phyloP scores from a whole-genome alignment of 2,888 invertebrate species.

The Augochlorella aurata region DNA sequence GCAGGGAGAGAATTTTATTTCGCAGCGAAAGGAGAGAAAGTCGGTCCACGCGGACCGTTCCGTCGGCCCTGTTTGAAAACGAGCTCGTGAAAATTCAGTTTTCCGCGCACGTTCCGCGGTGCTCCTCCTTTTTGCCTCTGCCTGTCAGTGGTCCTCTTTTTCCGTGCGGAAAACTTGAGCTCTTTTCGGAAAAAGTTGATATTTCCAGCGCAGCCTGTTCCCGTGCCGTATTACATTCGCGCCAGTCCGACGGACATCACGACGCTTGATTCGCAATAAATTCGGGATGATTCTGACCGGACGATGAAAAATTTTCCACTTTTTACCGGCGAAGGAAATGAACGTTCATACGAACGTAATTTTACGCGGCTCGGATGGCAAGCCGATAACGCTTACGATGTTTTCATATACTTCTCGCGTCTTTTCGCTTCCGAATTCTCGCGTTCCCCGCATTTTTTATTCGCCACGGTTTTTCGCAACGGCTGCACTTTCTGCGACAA shows the following conservation, averaged over 20 bases:
- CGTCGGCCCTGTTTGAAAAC: neutral
- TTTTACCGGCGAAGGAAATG: neutral
- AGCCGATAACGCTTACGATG: neutral
- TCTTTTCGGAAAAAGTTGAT: neutral
- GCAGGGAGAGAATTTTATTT: constrained; percentile 15
- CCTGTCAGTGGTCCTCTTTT: neutral
- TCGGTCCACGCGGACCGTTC: neutral
- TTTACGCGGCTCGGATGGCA: neutral
- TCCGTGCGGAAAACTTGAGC: neutral
- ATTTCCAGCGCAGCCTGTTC: neutral
- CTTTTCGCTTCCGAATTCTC: neutral
- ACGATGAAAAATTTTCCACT: neutral
- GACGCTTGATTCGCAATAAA: neutral
- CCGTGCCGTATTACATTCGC: neutral
- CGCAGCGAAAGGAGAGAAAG: neutral
- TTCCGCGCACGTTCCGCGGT: neutral
- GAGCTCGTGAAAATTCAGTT: constrained; percentile 2
- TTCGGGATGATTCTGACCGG: neutral
- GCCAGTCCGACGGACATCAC: neutral
- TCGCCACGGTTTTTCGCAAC: neutral
- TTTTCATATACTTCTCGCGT: neutral
- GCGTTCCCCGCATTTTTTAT: neutral
- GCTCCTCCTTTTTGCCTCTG: neutral
- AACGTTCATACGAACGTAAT: neutral
- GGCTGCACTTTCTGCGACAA: neutral